Base-by-base conservation (phyloP, 2,888 invertebrate species). In the Polydrusus cervinus region DNA sequence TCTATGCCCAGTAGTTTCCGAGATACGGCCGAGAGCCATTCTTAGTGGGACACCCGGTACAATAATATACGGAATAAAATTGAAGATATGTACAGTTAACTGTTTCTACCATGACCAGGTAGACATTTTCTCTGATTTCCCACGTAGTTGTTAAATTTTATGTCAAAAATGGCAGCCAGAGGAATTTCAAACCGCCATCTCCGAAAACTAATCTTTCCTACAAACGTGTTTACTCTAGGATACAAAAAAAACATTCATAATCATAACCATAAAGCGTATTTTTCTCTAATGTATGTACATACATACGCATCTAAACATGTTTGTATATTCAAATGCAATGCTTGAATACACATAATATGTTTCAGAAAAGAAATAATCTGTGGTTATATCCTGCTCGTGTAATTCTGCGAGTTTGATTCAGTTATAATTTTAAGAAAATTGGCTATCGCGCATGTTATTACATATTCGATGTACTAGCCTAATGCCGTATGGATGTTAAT, bases 371-470 rank as follows among this genome's bases (percentile, higher is more conserved):
- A 53, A 55, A 55, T 66, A 66, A 66, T 66, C 66, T 38, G 40
- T 53, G 53, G 66, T 66, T 66, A 66, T 66, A 51, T 34, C 18
- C 51, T 38, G 6, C 66, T 38, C 18, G 14, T 1, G 38, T 47
- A 66, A 66, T 66, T 66, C 53, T 53, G 66, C 53, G 13, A 53
- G 14, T 66, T 53, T 53, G 66, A 66, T 53, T 66, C 66, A 66
- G 66, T 53, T 66, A 66, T 66, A 66, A 66, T 53, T 66, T 43
- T 18, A 40, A 66, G 53, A 66, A 66, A 40, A 66, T 66, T 66
- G 66, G 38, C 66, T 38, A 53, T 38, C 18, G 38, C 13, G 65
- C 34, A 25, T 18, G 47, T 30, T 34, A 65, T 65, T 65, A 65
- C 16, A 34, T 47, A 65, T 65, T 65, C 49, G 65, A 49, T 16